These are phyloP conservation scores for Antechinus stuartii DNA, from an alignment of 2,113 vertebrate genomes.

Conservation along the genomic window DNA sequence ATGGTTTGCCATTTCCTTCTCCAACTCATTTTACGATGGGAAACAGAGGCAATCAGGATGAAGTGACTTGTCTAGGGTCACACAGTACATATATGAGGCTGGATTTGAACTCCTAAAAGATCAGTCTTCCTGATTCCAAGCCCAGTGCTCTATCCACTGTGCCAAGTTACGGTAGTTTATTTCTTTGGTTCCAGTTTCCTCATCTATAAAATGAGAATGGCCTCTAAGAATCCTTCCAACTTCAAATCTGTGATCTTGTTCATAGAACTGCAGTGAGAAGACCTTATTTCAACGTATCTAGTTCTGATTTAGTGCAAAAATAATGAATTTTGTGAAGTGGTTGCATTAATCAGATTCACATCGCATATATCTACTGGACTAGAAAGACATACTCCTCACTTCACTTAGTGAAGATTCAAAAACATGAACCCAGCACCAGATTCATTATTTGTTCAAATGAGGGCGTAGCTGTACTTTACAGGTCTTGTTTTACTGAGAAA, in stretches of 20 bases:
- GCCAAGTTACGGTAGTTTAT: not conserved
- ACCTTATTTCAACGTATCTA: not conserved
- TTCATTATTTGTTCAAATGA: not conserved
- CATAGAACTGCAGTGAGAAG: not conserved
- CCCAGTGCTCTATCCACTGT: not conserved
- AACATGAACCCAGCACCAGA: not conserved
- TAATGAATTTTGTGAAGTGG: not conserved
- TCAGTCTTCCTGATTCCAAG: not conserved
- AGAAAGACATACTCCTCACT: not conserved
- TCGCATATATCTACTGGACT: not conserved
- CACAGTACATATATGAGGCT: not conserved
- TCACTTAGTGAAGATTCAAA: not conserved
- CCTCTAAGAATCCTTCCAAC: not conserved
- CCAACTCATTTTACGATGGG: not conserved
- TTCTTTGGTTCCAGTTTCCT: not conserved
- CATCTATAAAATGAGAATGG: not conserved
- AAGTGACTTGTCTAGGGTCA: not conserved
- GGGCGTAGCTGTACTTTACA: not conserved
- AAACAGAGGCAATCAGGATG: not conserved
- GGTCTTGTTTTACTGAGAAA: not conserved
- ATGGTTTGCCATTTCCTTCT: not conserved
- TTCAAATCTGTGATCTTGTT: not conserved
- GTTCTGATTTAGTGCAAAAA: not conserved
- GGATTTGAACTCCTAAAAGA: not conserved
- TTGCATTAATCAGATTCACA: not conserved